Percentiles rank a stretch among this genome's conserved stretches.
Conservation (phyloP, 2,113 vertebrate species). For the Platichthys stellatus region DNA sequence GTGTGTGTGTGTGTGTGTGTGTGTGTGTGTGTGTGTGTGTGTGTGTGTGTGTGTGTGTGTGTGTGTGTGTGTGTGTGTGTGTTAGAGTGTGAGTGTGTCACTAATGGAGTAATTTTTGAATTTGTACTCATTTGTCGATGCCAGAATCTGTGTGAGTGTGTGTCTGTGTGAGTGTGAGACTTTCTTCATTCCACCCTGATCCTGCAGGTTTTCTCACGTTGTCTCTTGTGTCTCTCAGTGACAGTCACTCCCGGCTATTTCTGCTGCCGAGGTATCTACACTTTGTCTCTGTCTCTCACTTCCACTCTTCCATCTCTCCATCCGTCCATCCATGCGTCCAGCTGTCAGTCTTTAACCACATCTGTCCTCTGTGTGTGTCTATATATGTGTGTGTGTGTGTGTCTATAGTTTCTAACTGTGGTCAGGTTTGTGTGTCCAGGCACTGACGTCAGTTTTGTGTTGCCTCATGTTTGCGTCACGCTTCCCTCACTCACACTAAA, state of each 20-base stretch:
- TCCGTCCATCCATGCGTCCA: conserved; percentile 25
- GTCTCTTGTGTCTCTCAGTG: conserved; percentile 87
- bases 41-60: conserved; percentile 4
- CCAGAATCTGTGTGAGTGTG: too few species aligned
- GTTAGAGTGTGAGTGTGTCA: too few species aligned
- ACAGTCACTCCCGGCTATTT: conserved; percentile 87
- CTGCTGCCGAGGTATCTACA: conserved; percentile 87
- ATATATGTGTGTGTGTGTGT: conserved; percentile 34
- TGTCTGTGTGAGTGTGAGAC: conserved; percentile 13
- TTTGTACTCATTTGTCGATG: too few species aligned
- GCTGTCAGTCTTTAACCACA: conserved; percentile 55
- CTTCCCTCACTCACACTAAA: conserved; percentile 67
- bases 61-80: conserved; percentile 12
- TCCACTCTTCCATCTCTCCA: conserved; percentile 38
- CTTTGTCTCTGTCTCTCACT: conserved; percentile 65
- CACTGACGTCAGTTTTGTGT: conserved; percentile 47
- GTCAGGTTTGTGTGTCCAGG: conserved; percentile 41
- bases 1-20: too few species aligned
- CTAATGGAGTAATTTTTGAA: too few species aligned
- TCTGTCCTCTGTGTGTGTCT: conserved; percentile 55
- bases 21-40: conserved; percentile 37
- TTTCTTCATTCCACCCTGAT: conserved; percentile 57
- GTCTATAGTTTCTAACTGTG: conserved; percentile 32
- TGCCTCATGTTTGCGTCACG: conserved; percentile 71
- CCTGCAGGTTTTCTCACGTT: conserved; percentile 77